Evolutionary conservation across 2,113 vertebrate genomes (phyloP), one percentile per base, ranked within the genome.

Genomic region (Myxocyprinus asiaticus): DNA sequence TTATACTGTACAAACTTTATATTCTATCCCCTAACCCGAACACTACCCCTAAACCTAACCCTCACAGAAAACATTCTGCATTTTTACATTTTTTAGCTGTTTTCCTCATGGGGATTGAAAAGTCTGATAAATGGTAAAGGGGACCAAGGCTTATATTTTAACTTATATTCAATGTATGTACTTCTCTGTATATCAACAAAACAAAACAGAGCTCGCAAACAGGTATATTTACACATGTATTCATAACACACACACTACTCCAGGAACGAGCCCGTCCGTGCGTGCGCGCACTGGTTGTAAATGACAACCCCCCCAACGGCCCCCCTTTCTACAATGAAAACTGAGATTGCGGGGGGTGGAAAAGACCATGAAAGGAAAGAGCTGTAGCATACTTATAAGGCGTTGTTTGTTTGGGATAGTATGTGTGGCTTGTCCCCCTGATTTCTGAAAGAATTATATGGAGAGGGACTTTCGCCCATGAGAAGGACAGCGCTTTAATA

Each of bases 361-460:
- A 76, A 67, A 82, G 78, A 88, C 86, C 87, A 83, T 89, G 90
- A 90, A 91, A 83, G 88, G 75, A 82, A 67, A 80, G 82, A 69
- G 63, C 83, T 83, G 84, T 70, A 82, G 80, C 82, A 76, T 59
- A 77, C 63, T 83, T 76, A 15, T 3, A 59, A 17, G 55, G 11
- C 22, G 44, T 69, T 65, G 59, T 79, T 70, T 81, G 71, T 81
- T 48, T 7, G 5, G 4, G 22, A 61, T 10, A 33, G 77, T 76
- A 53, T 83, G 58, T n/a, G 0, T 11, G 15, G 51, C 0, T 42
- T 51, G 58, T 62, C 2, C 1, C 2, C 7, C 7, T 6, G 15
- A 61, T 58, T 59, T 72, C 17, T 62, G 0, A 22, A 50, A 44
- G 17, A 33, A 14, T 61, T 2, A 45, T 69, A 22, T n/a, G 15